These are phyloP conservation scores for Drosophila rhopaloa DNA, from an alignment of 1,140 invertebrate genomes.

Conservation along the genomic window DNA sequence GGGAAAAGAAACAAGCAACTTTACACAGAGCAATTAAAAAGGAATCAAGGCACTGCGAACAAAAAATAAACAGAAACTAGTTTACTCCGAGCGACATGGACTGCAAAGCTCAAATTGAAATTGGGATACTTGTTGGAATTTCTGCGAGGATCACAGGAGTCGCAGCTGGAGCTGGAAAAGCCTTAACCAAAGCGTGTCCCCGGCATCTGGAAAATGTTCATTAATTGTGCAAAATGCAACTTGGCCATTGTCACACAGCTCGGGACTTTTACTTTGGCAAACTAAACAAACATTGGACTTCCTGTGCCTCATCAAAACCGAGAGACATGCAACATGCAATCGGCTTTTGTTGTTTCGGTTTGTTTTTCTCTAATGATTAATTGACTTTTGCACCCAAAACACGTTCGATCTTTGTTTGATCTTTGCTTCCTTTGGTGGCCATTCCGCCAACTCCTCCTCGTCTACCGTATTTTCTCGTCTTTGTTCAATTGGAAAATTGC, in stretches of 20 bases:
- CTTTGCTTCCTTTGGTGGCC: conserved; percentile 43
- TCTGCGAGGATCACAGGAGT: conserved; percentile 22
- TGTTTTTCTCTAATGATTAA: conserved; percentile 75
- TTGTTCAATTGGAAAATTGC: conserved; percentile 55
- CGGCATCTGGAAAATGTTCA: conserved; percentile 68
- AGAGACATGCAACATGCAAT: conserved; percentile 52
- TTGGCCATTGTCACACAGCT: conserved; percentile 62
- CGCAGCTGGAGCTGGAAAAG: conserved; percentile 4
- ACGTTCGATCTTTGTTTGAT: conserved; percentile 75
- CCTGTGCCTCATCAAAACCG: conserved; percentile 38
- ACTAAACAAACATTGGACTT: conserved; percentile 29
- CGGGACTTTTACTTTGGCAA: conserved; percentile 62
- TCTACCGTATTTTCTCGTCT: conserved; percentile 24
- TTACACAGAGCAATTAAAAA: conserved; percentile 57
- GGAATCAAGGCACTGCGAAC: conserved; percentile 27
- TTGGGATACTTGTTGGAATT: conserved; percentile 61
- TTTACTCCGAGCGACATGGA: conserved; percentile 24
- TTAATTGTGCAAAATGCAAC: conserved; percentile 63
- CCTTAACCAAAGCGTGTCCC: conserved; percentile 30
- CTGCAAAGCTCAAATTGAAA: conserved; percentile 18
- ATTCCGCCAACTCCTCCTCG: conserved; percentile 2
- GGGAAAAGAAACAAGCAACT: conserved; percentile 15
- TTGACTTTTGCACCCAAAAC: conserved; percentile 78
- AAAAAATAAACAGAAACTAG: conserved; percentile 30
- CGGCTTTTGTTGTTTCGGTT: conserved; percentile 37